Percentiles rank a stretch among this genome's conserved stretches.
Conservation (phyloP, 2,113 vertebrate species). For the Callorhinus ursinus region DNA sequence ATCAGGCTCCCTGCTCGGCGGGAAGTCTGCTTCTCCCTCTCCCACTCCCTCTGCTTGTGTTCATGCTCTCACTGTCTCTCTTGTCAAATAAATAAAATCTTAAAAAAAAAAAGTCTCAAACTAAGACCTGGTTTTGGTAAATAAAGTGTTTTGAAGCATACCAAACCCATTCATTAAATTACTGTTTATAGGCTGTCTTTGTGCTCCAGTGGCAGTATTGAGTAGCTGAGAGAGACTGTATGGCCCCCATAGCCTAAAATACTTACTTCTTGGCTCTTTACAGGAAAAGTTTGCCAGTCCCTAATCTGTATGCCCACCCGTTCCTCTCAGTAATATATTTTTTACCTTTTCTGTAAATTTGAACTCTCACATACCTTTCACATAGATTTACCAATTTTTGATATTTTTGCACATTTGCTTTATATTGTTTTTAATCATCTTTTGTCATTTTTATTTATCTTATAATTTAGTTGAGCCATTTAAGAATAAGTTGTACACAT, state of each 20-base stretch:
- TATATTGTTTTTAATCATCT: not conserved
- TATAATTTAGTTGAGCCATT: not conserved
- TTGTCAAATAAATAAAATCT: too few species aligned
- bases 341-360: not conserved
- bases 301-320: not conserved
- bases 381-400: not conserved
- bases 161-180: not conserved
- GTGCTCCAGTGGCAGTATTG: not conserved
- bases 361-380: not conserved
- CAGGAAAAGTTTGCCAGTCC: not conserved
- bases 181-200: not conserved
- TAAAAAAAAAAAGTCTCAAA: not conserved
- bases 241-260: not conserved
- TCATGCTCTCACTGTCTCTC: too few species aligned
- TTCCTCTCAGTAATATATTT: not conserved
- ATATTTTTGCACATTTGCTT: conserved; percentile 5
- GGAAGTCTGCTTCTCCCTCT: too few species aligned
- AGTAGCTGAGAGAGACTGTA: not conserved
- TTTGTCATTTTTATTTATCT: not conserved
- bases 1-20: too few species aligned
- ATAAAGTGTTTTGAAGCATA: not conserved
- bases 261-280: not conserved
- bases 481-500: not conserved
- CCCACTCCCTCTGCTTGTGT: too few species aligned
- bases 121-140: not conserved